Percentiles rank a stretch among this genome's conserved stretches.
Evolutionary conservation across 2,113 vertebrate species (phyloP).

Genomic region (Dissostichus mawsoni): DNA sequence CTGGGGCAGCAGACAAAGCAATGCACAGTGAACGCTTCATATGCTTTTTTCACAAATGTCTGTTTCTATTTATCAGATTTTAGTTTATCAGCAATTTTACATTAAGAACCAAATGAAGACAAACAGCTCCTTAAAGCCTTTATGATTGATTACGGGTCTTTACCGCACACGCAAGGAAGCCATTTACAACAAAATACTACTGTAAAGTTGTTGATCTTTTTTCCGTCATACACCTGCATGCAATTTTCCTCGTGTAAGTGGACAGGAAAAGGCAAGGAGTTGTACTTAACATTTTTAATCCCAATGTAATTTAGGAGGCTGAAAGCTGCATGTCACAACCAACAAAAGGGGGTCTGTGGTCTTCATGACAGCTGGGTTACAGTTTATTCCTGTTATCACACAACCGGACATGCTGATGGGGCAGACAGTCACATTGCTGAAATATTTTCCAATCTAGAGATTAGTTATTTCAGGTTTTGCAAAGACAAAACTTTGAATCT

Average conservation of each 20-base stretch:
- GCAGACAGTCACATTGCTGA: slow-evolving; percentile 61
- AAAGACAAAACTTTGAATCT: slow-evolving; percentile 14
- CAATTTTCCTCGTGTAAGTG: slow-evolving; percentile 73
- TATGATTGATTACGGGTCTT: slow-evolving; percentile 69
- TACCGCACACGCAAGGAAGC: slow-evolving; percentile 47
- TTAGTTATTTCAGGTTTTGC: slow-evolving; percentile 45
- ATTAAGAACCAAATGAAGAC: slow-evolving; percentile 58
- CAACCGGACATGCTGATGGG: slow-evolving; percentile 50
- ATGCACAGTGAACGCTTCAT: slow-evolving; percentile 19
- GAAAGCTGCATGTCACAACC: slow-evolving; percentile 54
- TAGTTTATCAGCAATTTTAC: slow-evolving; percentile 59
- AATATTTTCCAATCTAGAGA: slow-evolving; percentile 55
- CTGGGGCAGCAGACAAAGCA: slow-evolving; percentile 68
- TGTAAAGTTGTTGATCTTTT: slow-evolving; percentile 58
- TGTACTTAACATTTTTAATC: slow-evolving; percentile 67
- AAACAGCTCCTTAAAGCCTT: slow-evolving; percentile 52
- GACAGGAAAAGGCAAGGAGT: slow-evolving; percentile 59
- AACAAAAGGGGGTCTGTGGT: slow-evolving; percentile 71
- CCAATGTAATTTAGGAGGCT: slow-evolving; percentile 64
- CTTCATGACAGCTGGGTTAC: slow-evolving; percentile 67
- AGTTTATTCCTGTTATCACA: slow-evolving; percentile 56
- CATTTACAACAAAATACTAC: slow-evolving; percentile 46
- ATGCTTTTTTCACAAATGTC: slow-evolving; percentile 41
- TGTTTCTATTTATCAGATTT: slow-evolving; percentile 68
- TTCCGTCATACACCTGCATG: slow-evolving; percentile 74